Evolutionary conservation across 2,888 invertebrate species (phyloP), one percentile per base, ranked within the genome.

Genomic region (Rhagonycha lutea): DNA sequence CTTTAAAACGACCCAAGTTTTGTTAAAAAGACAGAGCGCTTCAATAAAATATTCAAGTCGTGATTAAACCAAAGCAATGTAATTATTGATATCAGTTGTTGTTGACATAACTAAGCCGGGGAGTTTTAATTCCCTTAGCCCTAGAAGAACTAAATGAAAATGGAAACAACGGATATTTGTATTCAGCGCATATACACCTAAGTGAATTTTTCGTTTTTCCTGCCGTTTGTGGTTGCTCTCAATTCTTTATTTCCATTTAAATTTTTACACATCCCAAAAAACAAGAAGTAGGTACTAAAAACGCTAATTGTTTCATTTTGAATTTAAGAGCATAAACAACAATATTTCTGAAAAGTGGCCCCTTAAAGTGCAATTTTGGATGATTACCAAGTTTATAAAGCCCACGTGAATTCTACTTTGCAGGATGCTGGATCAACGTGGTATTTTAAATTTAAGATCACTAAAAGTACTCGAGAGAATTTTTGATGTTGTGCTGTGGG

Each of bases 11-110:
- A 60, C 12, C 10, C 14, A 65, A 32, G 71, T 65, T 62, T 63
- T 70, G 12, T 24, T 18, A 67, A 75, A 74, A 77, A 75, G 67
- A 72, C 75, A 65, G 24, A 76, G 75, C 80, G 72, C 74, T 74
- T 65, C 72, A 65, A 74, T 77, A 72, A 61, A 74, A 72, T 72
- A 81, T 80, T 80, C 80, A 26, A 68, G 63, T 76, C 80, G 79
- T 79, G 79, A 77, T 80, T 79, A 68, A 80, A 81, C 80, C 79
- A 75, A 76, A 75, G 79, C 74, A 82, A 81, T 79, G 79, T 80
- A 80, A 78, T 76, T 78, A 77, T 77, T 73, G 74, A 69, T 72
- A 78, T 73, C 28, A 78, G 79, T 77, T 74, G 77, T 79, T 73
- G 72, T 72, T 80, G 80, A 79, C 79, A 75, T 77, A 76, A 76